Evolutionary conservation across 2,113 vertebrate genomes (phyloP).

Genomic region (Pseudopodoces humilis): DNA sequence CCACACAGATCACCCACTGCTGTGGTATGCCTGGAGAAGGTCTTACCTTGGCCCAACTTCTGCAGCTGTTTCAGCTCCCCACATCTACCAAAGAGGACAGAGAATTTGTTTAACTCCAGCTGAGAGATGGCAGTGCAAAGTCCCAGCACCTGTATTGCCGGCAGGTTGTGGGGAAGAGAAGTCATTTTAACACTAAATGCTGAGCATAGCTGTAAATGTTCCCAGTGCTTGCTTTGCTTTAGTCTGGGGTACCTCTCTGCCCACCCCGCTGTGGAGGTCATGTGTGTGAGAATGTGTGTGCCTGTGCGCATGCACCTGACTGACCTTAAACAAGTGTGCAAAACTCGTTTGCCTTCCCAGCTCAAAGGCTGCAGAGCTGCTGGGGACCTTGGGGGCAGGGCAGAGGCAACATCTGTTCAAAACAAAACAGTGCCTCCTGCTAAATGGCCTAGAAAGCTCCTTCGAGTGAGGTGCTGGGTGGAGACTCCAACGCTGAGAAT

Average conservation of each 20-base stretch:
- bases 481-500: constrained; percentile 74
- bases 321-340: constrained; percentile 55
- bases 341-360: constrained; percentile 55
- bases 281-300: not conserved
- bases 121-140: not conserved
- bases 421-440: constrained; percentile 81
- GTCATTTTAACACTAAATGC: not conserved
- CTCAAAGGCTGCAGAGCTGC: constrained; percentile 52
- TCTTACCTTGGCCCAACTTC: not conserved
- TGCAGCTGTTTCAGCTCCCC: not conserved
- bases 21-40: not conserved
- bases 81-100: not conserved
- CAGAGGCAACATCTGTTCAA: constrained; percentile 78
- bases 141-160: not conserved
- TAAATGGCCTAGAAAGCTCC: constrained; percentile 84
- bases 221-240: not conserved
- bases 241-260: not conserved
- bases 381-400: constrained; percentile 26
- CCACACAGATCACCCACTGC: not conserved
- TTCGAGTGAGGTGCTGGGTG: constrained; percentile 69
- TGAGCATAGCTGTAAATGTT: not conserved
- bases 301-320: constrained; percentile 34
- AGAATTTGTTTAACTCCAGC: not conserved
- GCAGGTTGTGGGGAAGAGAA: not conserved
- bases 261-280: not conserved